Evolutionary conservation across 53 echinoderm and acorn worm species (phyloP), one percentile per base, ranked within the genome.

Genomic region (Holothuria leucospilota): DNA sequence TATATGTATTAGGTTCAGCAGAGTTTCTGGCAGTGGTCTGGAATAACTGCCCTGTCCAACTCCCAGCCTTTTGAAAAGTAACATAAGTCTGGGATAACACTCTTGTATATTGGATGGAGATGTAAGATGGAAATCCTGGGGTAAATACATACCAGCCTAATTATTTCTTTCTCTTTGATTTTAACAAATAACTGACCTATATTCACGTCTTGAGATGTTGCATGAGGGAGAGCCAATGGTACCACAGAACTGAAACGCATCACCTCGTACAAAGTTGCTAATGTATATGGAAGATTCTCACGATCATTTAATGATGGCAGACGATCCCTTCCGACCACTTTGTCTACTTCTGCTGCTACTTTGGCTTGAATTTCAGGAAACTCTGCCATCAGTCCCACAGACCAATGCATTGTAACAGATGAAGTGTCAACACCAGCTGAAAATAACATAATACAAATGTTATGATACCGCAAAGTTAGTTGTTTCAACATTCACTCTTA

Each of bases 231-330:
- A 68, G 91, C 89, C 41, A 94, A 78, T 30, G 81, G 73, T 40
- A 89, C 81, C 51, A 91, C 49, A 16, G 94, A 91, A 86, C 94
- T 91, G 60, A 86, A 94, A 42, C 94, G 58, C 88, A 89, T 82
- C 21, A 94, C 88, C 86, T 94, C 94, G 83, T 91, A 83, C n/a
- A 94, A 75, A 58, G 93, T 93, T 7, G 90, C 90, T 49, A 52
- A 51, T 8, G 74, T 74, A 52, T 74, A 74, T 12, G 74, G 24
- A 51, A 74, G 74, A 51, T 74, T 74, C 49, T 74, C 74, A 74
- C 74, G 74, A 74, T 74, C 74, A 49, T 24, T 52, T 20, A 74
- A 52, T 46, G 74, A 20, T 29, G 74, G 75, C 23, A 75, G 75
- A 26, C 75, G 49, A 24, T 75, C 53, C 15, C 75, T n/a, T 49